Percentiles rank a stretch among this genome's conserved stretches.
phyloP scores from a whole-genome alignment of 2,888 invertebrate genomes.

The Scaptomyza tumidula region DNA sequence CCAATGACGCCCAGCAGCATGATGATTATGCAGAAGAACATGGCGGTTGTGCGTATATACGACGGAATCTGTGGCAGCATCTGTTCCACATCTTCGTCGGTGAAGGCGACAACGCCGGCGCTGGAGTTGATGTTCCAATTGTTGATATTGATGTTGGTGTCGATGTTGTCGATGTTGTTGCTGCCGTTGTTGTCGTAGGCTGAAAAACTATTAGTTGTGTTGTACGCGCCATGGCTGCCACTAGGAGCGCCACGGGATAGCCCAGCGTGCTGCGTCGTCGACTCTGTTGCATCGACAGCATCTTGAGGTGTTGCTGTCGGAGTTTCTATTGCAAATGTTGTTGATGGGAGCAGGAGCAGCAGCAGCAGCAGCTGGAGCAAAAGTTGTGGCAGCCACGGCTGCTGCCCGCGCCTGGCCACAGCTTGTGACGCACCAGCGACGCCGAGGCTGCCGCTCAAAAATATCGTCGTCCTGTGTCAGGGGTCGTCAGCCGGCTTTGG shows the following conservation, averaged over 20 bases:
- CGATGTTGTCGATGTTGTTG: background rate
- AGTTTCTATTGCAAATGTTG: constrained; percentile 11
- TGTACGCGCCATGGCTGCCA: constrained; percentile 75
- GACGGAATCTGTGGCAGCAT: constrained; percentile 88
- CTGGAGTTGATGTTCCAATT: constrained; percentile 19
- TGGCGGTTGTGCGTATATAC: constrained; percentile 94
- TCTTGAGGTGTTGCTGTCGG: constrained; percentile 39
- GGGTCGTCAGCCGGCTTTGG: constrained; percentile 32
- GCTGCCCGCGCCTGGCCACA: constrained; percentile 74
- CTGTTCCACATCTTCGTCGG: constrained; percentile 60
- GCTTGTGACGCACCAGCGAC: constrained; percentile 64
- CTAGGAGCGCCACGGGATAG: constrained; percentile 75
- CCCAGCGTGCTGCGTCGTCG: constrained; percentile 66
- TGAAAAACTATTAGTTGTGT: constrained; percentile 75
- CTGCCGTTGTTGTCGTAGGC: constrained; percentile 51
- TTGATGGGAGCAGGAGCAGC: constrained; percentile 14
- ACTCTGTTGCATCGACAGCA: constrained; percentile 49
- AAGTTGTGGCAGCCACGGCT: constrained; percentile 60
- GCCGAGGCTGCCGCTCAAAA: constrained; percentile 72
- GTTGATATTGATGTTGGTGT: constrained; percentile 9
- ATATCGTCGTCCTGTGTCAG: constrained; percentile 74
- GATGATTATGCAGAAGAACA: constrained; percentile 94
- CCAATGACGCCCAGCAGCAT: constrained; percentile 96
- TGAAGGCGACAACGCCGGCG: constrained; percentile 18
- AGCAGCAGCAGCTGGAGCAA: constrained; percentile 36